Conservation (phyloP, 2,797 vertebrate genomes). For the Manis crassicaudata region DNA sequence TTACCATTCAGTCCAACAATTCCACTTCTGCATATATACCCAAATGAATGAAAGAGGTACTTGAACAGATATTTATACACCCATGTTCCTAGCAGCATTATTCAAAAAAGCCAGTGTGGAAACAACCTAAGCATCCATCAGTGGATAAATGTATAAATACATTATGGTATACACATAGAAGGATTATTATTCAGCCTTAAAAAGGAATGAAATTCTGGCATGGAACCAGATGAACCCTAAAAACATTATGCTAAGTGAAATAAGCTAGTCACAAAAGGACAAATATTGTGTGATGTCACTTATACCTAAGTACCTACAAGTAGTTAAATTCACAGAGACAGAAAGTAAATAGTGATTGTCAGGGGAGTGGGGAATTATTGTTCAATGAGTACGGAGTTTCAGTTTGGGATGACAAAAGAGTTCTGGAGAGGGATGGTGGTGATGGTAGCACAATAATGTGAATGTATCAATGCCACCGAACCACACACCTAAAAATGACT, state of each 20-base stretch:
- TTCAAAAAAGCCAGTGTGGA: neutral
- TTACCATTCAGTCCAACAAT: too few species aligned
- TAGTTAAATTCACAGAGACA: neutral
- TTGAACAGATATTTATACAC: neutral
- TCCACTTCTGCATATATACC: neutral
- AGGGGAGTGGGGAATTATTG: neutral
- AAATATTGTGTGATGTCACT: neutral
- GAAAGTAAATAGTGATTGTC: neutral
- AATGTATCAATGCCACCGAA: neutral
- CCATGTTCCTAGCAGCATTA: neutral
- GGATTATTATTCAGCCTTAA: neutral
- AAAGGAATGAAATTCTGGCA: neutral
- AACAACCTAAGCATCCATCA: neutral
- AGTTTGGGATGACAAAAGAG: neutral
- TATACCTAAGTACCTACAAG: neutral
- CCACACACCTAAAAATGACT: neutral
- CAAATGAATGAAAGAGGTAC: neutral
- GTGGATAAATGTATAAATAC: neutral
- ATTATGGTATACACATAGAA: neutral
- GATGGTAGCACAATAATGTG: neutral
- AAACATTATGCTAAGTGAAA: neutral
- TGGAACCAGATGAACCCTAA: neutral
- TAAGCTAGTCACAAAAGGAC: neutral
- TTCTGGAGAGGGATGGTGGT: neutral
- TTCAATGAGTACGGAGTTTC: neutral